phyloP scores from a whole-genome alignment of 2,113 vertebrate genomes.

The Elgaria multicarinata region DNA sequence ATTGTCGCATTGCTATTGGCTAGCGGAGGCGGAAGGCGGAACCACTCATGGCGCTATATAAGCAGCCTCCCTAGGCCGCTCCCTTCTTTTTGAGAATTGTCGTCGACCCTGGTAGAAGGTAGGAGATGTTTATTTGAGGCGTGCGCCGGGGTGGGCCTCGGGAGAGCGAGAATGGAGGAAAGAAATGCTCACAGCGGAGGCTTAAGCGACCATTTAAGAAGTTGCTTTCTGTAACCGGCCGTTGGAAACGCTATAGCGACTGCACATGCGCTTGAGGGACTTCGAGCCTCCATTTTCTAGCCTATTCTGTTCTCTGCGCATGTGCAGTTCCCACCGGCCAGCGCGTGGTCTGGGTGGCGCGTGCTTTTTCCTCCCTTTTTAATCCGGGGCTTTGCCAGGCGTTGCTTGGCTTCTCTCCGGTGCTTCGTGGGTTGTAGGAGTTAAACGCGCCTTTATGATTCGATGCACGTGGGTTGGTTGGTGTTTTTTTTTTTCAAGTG shows the following conservation, averaged over 20 bases:
- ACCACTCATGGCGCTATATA: neutral
- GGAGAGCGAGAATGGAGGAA: accelerated
- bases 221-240: accelerated
- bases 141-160: neutral
- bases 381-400: too few relatives aligned
- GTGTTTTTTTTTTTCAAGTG: neutral
- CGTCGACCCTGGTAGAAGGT: accelerated
- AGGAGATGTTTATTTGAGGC: accelerated
- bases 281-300: neutral
- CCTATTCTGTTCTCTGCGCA: neutral
- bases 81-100: neutral
- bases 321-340: accelerated
- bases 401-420: too few relatives aligned
- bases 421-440: neutral
- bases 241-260: neutral
- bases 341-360: too few relatives aligned
- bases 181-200: neutral
- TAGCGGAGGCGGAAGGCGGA: neutral
- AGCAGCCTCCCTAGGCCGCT: accelerated
- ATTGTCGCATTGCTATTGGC: neutral
- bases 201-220: accelerated
- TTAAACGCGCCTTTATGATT: neutral
- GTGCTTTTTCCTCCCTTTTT: accelerated
- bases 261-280: neutral
- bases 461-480: neutral